Evolutionary conservation across 2,797 vertebrate species (phyloP).

Genomic region (Sebastes vulpes): DNA sequence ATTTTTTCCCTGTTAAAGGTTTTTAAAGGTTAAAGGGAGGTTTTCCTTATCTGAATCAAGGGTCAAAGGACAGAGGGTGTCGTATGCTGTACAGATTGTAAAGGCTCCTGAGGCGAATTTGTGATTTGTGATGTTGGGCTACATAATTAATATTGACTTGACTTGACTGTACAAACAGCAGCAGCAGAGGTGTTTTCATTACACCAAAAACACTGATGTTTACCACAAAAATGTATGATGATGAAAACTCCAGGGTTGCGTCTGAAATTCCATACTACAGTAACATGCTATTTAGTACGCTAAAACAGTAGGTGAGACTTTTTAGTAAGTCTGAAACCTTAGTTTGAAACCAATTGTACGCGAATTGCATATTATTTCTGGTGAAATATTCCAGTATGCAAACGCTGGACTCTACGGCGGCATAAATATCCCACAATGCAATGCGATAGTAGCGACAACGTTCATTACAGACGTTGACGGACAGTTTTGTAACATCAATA

Average conservation of each 20-base stretch:
- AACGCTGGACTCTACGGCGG: no score
- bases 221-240: neutral
- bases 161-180: neutral
- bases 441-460: no score
- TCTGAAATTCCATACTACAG: no score
- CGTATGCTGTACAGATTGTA: neutral
- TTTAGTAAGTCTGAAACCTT: no score
- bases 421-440: no score
- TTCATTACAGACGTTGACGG: no score
- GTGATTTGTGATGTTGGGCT: neutral
- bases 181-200: neutral
- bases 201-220: neutral
- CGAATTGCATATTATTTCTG: no score
- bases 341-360: no score
- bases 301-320: accelerated
- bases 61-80: neutral
- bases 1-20: neutral
- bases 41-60: neutral
- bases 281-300: no score
- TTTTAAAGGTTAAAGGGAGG: neutral
- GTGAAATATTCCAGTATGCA: no score
- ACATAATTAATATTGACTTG: neutral
- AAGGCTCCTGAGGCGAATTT: neutral
- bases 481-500: no score
- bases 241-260: neutral